A percentile compares a stretch with the other conserved stretches of the same genome.
Conservation (phyloP, 2,113 vertebrate genomes). For the Laticauda colubrina region DNA sequence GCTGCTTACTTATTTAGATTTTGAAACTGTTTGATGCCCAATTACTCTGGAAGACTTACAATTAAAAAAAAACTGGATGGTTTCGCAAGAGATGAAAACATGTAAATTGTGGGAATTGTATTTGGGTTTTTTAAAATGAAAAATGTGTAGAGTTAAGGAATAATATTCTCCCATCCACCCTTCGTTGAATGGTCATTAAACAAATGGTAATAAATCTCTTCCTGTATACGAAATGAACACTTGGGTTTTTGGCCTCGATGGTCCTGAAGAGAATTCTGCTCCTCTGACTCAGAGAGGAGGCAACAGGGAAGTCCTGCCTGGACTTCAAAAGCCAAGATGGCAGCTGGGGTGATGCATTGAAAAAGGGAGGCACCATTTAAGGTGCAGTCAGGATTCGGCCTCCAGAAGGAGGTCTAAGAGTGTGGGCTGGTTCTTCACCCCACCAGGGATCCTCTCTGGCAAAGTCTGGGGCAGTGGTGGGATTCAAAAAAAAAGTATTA, state of each 20-base stretch:
- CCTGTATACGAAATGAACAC: too few species aligned
- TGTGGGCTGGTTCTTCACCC: neutral
- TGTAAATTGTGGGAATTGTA: conserved; percentile 48
- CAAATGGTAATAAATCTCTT: too few species aligned
- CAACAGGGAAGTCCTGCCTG: too few species aligned
- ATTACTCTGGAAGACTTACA: too few species aligned
- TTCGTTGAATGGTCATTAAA: conserved; percentile 29
- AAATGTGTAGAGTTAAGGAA: conserved; percentile 37
- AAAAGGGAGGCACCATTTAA: neutral
- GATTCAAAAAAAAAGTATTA: too few species aligned
- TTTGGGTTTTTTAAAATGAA: neutral
- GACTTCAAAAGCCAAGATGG: neutral
- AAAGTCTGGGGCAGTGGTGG: neutral
- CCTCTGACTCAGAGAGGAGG: neutral
- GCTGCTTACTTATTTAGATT: too few species aligned
- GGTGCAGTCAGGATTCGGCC: neutral
- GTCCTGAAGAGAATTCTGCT: neutral
- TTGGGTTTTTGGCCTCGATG: too few species aligned
- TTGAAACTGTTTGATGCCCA: too few species aligned
- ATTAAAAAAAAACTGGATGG: conserved; percentile 9
- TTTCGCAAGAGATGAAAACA: conserved; percentile 59
- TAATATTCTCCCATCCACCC: conserved; percentile 28
- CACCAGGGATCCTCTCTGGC: neutral
- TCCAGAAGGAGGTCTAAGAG: neutral
- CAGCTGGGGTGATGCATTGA: neutral